Base-by-base conservation (phyloP, 2,113 vertebrate species). In the Chionodraco myersi region DNA sequence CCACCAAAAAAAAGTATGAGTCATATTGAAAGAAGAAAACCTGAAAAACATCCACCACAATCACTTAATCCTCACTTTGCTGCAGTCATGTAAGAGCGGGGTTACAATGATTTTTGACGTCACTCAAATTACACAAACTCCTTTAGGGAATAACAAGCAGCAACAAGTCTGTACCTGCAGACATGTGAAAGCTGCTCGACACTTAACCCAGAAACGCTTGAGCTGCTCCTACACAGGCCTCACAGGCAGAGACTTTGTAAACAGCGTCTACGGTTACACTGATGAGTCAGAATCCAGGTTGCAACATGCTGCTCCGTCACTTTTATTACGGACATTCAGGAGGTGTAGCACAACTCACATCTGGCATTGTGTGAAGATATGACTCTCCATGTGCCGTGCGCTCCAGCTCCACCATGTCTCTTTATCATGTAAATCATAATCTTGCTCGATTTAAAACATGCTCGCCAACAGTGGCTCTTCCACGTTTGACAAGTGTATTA, bases 271-370 rank as follows among this genome's bases (percentile, higher is more conserved):
- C 87, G 66, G 86, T 88, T 88, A 89, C 84, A 75, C 59, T 48
- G 72, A 78, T 88, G 90, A 92, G 69, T 92, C 91, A 92, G 67
- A 60, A 57, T 67, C 75, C 80, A 86, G 81, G 86, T 85, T 77
- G 77, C 80, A 83, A 89, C 90, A 89, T 16, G 91, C 74, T 82
- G 69, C 67, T 77, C 67, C 58, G 72, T 72, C 36, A 75, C 80
- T 75, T 88, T 72, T 77, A 83, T 79, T 75, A 77, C 72, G 80
- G 68, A 81, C 69, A 74, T 79, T 84, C 30, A 79, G 36, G 44
- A 54, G 64, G n/a, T 58, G 70, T 48, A 76, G 86, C 75, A 89
- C 60, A 59, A 11, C 72, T 79, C 69, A 75, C 61, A 75, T 81
- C 66, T 79, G 79, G 30, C 16, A 7, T 75, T 67, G 41, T 57